Base-by-base conservation (phyloP, 2,797 vertebrate genomes). In the Notoglanidium macrostoma region DNA sequence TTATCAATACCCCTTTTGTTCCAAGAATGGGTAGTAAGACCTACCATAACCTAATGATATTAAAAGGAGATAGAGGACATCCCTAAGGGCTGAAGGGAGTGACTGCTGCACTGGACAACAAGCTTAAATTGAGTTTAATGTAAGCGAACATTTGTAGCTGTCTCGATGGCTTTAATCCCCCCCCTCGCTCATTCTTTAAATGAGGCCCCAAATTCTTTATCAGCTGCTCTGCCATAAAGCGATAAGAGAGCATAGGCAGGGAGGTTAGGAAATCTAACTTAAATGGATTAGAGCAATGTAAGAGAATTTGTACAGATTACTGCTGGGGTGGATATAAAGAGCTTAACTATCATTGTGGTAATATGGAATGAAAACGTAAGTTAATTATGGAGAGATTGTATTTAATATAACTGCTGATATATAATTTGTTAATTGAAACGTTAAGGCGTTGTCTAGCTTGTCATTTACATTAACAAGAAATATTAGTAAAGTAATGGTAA, bases 1-100 rank as follows among this genome's bases (percentile, higher is more conserved):
- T 90, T 90, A 90, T 90, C 90, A 89, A 90, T 91, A 90, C 68
- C 46, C 54, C 74, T 70, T 83, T 74, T 80, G 19, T 88, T 81
- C 51, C 26, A 29, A 72, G 80, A 80, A 26, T 32, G 35, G 84
- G 80, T 40, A 77, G 46, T 29, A 63, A 63, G 65, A 40, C 65
- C 87, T 73, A 78, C 80, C 44, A 59, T 59, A 74, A 85, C 78
- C 67, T 87, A 86, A 88, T 88, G 84, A 87, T 86, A 87, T 81
- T 86, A 87, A 87, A 87, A 89, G 78, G 61, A 86, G 76, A 85
- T 74, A 61, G 29, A 85, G 68, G 81, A 61, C 84, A 59, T 89
- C 87, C 74, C 54, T 57, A 89, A 74, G 86, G 74, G 51, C 83
- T 84, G 44, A 57, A 51, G 72, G 46, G 26, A 73, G 49, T 67